Percentiles rank a stretch among this genome's conserved stretches.
Conservation (phyloP, 1,140 invertebrate genomes). For the Galendromus occidentalis region DNA sequence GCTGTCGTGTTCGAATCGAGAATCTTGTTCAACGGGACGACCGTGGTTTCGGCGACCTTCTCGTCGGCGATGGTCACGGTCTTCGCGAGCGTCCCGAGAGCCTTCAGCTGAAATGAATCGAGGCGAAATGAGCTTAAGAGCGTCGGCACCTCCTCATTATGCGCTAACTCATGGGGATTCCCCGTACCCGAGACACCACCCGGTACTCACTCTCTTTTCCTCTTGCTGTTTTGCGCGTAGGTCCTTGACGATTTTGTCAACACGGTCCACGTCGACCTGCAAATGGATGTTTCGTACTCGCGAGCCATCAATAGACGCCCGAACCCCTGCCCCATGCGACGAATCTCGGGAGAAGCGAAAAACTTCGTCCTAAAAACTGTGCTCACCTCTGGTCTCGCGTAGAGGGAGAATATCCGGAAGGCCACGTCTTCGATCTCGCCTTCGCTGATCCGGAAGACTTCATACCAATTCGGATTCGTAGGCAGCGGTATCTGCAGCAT, state of each 20-base stretch:
- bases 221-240: not conserved
- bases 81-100: too few species aligned
- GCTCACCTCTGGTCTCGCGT: constrained; percentile 51
- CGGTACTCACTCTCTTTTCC: not conserved
- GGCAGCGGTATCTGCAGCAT: constrained; percentile 53
- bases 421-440: constrained; percentile 64
- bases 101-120: too few species aligned
- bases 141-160: too few species aligned
- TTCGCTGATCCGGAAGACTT: constrained; percentile 60
- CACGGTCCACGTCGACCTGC: not conserved
- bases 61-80: too few species aligned
- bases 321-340: not conserved
- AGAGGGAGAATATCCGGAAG: constrained; percentile 57
- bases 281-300: not conserved
- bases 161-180: too few species aligned
- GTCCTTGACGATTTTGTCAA: constrained; percentile 1
- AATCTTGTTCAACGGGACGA: too few species aligned
- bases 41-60: too few species aligned
- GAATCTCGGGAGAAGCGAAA: not conserved
- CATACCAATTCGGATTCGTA: constrained; percentile 67
- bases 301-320: not conserved
- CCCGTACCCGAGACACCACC: too few species aligned
- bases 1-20: too few species aligned
- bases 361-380: not conserved
- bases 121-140: too few species aligned